Evolutionary conservation across 2,113 vertebrate species (phyloP), one percentile per base, ranked within the genome.

Genomic region (Aramus guarauna): DNA sequence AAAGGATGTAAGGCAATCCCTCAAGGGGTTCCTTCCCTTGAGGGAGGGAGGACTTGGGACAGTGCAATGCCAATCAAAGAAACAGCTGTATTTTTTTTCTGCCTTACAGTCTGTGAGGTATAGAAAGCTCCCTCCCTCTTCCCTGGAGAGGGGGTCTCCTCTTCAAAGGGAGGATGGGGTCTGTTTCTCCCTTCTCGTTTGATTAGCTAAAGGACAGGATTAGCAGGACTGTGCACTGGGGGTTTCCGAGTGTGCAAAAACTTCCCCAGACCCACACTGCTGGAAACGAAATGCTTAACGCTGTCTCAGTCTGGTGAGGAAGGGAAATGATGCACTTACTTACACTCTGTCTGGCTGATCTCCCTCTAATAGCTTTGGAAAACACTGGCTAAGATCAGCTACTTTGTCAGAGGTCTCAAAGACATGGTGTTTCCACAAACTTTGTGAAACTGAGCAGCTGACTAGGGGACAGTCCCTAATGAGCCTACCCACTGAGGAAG

Each of bases 1-100:
- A 9, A 96, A 77, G 21, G 91, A 97, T 5, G 97, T 98, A 96
- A 97, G 97, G 67, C 50, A 72, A 41, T 71, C 12, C 34, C 26
- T 19, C 6, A 22, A 59, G 43, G 23, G 53, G 34, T 41, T 41
- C 11, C 39, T 41, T 41, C 11, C 36, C 17, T 12, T 55, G 67
- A 60, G 47, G 59, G 37, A 53, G 62, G 75, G 41, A 32, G n/a
- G 17, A 20, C 17, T 16, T 36, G 41, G 24, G 47, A 21, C 36
- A 56, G 47, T 58, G 24, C 29, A 64, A 6, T 23, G 26, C 32
- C 29, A 48, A 7, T 26, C 37, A 67, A 47, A 74, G 26, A 53
- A 55, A 79, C 6, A 71, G 15, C 9, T 1, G 0, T 22, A 9
- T 53, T 32, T 26, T 63, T 34, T 24, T n/a, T 81, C 37, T 43